These are phyloP conservation scores for Amyelois transitella DNA, from an alignment of 1,140 invertebrate genomes.

Conservation along the genomic window DNA sequence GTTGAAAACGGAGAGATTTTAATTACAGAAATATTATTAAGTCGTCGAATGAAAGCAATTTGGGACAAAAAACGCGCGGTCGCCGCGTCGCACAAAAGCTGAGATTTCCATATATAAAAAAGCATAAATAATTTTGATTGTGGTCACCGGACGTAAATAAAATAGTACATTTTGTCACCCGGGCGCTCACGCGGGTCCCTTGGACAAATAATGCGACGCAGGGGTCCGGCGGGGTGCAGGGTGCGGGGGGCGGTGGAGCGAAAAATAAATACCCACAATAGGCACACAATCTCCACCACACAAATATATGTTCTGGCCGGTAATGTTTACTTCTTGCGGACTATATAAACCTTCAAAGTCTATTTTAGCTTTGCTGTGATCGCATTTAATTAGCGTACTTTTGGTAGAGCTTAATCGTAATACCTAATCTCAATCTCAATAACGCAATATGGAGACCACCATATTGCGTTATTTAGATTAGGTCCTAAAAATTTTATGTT, in stretches of 20 bases:
- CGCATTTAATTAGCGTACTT: no score
- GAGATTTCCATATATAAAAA: constrained; percentile 44
- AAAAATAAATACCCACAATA: constrained; percentile 63
- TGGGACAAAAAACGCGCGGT: constrained; percentile 35
- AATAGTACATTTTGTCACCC: constrained; percentile 34
- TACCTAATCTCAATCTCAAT: no score
- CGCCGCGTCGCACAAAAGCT: constrained; percentile 32
- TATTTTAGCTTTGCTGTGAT: neutral
- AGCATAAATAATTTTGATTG: constrained; percentile 60
- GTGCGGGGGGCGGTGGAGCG: constrained; percentile 15
- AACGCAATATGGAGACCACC: no score
- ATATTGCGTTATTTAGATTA: no score
- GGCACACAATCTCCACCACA: constrained; percentile 48
- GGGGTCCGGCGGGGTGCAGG: constrained; percentile 3
- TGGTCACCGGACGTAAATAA: constrained; percentile 49
- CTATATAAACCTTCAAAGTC: neutral
- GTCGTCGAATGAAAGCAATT: constrained; percentile 53
- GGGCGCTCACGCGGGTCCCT: constrained; percentile 28
- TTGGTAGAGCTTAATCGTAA: no score
- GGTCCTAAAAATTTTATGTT: no score
- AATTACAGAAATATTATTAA: constrained; percentile 66
- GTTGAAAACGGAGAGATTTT: constrained; percentile 52
- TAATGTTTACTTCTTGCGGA: constrained; percentile 44
- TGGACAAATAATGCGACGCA: constrained; percentile 44
- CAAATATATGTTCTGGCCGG: constrained; percentile 42